Base-by-base conservation (phyloP, 2,797 vertebrate species). In the Emys orbicularis region DNA sequence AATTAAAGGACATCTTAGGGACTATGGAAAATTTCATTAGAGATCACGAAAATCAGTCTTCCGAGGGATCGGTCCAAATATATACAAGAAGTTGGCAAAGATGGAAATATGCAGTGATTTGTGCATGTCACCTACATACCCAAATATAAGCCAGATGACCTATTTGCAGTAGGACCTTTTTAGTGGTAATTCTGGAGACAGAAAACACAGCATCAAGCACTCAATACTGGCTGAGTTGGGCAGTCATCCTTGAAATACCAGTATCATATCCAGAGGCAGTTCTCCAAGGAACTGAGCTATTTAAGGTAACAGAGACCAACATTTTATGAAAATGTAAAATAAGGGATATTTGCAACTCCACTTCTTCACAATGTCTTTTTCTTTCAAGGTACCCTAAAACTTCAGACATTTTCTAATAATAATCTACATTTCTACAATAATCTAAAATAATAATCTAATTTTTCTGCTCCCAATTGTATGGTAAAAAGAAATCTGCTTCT, bases 41-140 rank as follows among this genome's bases (percentile, higher is more conserved):
- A 52, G 74, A 54, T 11, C 13, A 85, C 57, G 41, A 93, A 89
- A 94, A 94, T 59, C 53, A 83, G 47, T 34, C 87, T 91, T 47
- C 8, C 12, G 72, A 47, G 16, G 12, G 29, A 86, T 79, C 29
- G 91, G 4, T 54, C 54, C 54, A 79, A 95, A 91, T 18, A 47
- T 77, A 68, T 79, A 79, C 79, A 2, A 37, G 8, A 85, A 59
- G 16, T 1, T 87, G 18, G 27, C 84, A 90, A 96, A 85, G 41
- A 76, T 5, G 56, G 80, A 95, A 79, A 2, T 16, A 41, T 65
- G 90, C 6, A 68, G 44, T 53, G 37, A 72, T 49, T 44, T 57
- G 54, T 87, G 2, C 25, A 79, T 4, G 19, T 77, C 79, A 56
- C 1, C 29, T 86, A 31, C 56, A 53, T 57, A 81, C 49, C 59